Percentiles rank a stretch among this genome's conserved stretches.
Conservation (phyloP, 2,113 vertebrate genomes). For the Macaca nemestrina region DNA sequence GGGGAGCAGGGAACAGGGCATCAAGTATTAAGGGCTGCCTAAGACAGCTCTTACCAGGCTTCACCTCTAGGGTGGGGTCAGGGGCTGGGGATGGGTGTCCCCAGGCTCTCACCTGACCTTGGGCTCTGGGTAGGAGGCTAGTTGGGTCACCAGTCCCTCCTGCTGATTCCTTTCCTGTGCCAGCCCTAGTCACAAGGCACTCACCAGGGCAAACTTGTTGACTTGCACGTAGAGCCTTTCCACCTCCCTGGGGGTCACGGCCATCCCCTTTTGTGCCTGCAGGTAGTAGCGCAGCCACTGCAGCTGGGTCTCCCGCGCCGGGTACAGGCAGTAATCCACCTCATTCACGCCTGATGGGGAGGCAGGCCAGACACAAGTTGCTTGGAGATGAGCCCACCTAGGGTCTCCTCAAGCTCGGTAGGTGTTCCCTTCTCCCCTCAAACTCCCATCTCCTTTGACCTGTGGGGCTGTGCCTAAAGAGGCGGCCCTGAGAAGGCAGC, state of each 20-base stretch:
- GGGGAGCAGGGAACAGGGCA: neutral
- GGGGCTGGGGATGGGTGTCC: neutral
- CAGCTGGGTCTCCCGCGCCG: slow-evolving; percentile 90
- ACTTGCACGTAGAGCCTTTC: slow-evolving; percentile 95
- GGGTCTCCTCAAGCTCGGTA: neutral
- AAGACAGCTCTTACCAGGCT: neutral
- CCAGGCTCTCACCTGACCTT: neutral
- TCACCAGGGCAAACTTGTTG: slow-evolving; percentile 98
- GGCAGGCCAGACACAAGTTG: neutral
- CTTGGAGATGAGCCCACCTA: neutral
- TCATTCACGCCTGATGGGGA: slow-evolving; percentile 90
- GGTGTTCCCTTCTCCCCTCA: neutral
- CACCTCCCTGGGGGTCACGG: slow-evolving; percentile 89
- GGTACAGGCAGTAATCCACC: slow-evolving; percentile 91
- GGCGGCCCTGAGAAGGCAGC: neutral
- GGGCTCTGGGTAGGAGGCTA: neutral
- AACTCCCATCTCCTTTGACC: too few species aligned
- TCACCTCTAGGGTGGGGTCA: too few species aligned
- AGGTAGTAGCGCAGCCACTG: slow-evolving; percentile 94
- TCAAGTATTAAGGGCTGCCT: neutral
- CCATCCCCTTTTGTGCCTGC: slow-evolving; percentile 89
- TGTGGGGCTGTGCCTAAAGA: neutral
- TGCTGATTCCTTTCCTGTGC: neutral
- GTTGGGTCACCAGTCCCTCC: neutral
- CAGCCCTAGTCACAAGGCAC: slow-evolving; percentile 27